These are phyloP conservation scores for Linnaemya tessellans DNA, from an alignment of 2,888 invertebrate species.

Conservation along the genomic window DNA sequence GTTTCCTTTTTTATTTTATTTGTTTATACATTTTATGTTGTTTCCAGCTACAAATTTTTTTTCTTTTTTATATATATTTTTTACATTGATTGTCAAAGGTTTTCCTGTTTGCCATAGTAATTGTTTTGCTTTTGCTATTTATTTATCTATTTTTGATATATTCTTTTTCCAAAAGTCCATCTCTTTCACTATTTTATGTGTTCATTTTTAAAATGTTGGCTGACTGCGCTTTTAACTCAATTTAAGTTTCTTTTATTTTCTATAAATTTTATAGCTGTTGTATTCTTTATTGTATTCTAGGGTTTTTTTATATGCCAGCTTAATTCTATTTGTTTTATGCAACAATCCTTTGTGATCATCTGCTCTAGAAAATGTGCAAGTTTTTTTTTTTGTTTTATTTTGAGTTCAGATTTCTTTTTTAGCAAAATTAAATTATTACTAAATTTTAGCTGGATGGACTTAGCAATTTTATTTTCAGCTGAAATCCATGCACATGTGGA, in stretches of 20 bases:
- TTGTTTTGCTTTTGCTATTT: conserved; percentile 22
- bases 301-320: background rate
- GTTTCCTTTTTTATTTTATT: conserved; percentile 52
- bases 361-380: background rate
- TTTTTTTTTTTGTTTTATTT: background rate
- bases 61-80: conserved; percentile 28
- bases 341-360: background rate
- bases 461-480: background rate
- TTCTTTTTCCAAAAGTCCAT: conserved; percentile 16
- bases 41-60: background rate
- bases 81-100: conserved; percentile 66
- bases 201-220: background rate
- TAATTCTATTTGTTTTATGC: background rate
- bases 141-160: conserved; percentile 13
- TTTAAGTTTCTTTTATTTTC: conserved; percentile 13
- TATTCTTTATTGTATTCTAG: background rate
- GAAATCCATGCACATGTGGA: no score
- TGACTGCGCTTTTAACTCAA: conserved; percentile 39
- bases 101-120: conserved; percentile 51
- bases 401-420: no score
- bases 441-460: background rate
- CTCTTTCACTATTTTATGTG: background rate
- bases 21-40: background rate
- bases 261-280: background rate
- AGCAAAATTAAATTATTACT: background rate